Percentiles rank a stretch among this genome's conserved stretches.
Evolutionary conservation across 2,113 vertebrate species (phyloP).

Genomic region (Trinectes maculatus): DNA sequence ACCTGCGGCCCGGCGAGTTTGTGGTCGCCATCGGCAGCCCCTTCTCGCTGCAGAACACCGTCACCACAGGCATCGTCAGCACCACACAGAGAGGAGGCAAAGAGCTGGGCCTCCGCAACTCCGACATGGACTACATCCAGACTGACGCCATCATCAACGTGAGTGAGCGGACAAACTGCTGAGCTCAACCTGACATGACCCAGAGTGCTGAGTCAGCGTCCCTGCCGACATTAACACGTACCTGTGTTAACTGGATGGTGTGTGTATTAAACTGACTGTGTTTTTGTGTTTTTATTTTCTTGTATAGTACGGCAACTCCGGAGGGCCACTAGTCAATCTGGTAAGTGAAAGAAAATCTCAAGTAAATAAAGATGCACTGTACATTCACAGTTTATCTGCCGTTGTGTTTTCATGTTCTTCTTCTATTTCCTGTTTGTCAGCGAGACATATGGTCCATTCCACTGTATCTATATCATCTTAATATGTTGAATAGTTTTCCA

Average conservation of each 20-base stretch:
- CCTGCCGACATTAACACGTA: too few species aligned
- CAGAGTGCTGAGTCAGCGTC: too few species aligned
- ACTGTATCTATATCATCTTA: background rate
- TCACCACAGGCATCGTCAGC: slow-evolving; percentile 97
- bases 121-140: slow-evolving; percentile 97
- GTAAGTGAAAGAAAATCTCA: slow-evolving; percentile 84
- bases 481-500: too few species aligned
- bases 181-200: too few species aligned
- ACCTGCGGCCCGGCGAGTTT: slow-evolving; percentile 95
- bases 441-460: too few species aligned
- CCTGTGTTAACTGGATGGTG: too few species aligned
- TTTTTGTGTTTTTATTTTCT: slow-evolving; percentile 64
- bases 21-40: slow-evolving; percentile 97
- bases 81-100: slow-evolving; percentile 93
- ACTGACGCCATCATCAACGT: slow-evolving; percentile 98
- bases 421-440: too few species aligned
- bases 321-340: slow-evolving; percentile 97
- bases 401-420: background rate
- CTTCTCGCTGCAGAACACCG: slow-evolving; percentile 95
- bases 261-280: too few species aligned
- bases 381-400: too few species aligned
- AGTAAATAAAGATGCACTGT: too few species aligned
- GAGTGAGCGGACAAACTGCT: slow-evolving; percentile 80
- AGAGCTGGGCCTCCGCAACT: slow-evolving; percentile 91
- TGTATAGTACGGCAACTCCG: slow-evolving; percentile 96